A percentile compares a stretch with the other conserved stretches of the same genome.
Evolutionary conservation across 2,888 invertebrate species (phyloP).

Genomic region (Cheilosia vulpina): DNA sequence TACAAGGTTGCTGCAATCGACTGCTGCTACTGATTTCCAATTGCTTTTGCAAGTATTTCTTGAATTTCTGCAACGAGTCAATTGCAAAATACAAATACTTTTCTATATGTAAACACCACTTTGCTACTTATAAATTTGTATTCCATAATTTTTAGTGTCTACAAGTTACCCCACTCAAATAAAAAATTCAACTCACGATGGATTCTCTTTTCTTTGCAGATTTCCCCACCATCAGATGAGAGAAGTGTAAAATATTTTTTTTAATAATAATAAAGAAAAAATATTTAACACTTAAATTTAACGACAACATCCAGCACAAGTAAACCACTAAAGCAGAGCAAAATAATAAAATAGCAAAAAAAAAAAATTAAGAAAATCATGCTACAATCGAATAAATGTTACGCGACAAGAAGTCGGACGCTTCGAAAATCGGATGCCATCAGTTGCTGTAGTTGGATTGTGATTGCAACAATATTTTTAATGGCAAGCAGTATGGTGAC

Average conservation of each 20-base stretch:
- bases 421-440: constrained; percentile 63
- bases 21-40: constrained; percentile 19
- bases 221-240: constrained; percentile 52
- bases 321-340: not conserved
- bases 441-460: constrained; percentile 59
- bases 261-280: constrained; percentile 23
- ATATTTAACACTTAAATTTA: constrained; percentile 58
- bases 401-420: constrained; percentile 73
- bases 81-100: too few species aligned
- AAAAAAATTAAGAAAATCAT: constrained; percentile 57
- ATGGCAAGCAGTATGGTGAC: constrained; percentile 47
- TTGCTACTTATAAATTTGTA: too few species aligned
- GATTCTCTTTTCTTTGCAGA: constrained; percentile 42
- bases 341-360: constrained; percentile 14
- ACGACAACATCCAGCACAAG: constrained; percentile 22
- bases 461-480: constrained; percentile 67
- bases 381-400: constrained; percentile 65
- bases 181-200: not conserved
- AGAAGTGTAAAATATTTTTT: constrained; percentile 69
- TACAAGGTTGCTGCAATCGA: constrained; percentile 16
- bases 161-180: too few species aligned
- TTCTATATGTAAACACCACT: too few species aligned
- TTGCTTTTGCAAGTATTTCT: constrained; percentile 41
- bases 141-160: too few species aligned
- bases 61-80: not conserved